phyloP scores from a whole-genome alignment of 1,140 invertebrate species.

The Ostrea edulis region DNA sequence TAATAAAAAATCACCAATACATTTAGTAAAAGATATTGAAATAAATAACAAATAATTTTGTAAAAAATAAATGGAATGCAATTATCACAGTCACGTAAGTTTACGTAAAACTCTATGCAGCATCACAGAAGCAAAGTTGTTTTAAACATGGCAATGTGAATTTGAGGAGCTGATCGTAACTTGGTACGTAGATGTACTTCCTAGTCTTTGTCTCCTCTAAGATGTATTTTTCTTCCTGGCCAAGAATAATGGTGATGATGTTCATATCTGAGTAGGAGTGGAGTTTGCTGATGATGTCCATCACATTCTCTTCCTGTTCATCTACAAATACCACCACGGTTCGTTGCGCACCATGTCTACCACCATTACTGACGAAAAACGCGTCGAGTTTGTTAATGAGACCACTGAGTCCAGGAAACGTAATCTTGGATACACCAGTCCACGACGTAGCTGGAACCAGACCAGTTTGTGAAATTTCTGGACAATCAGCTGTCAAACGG shows the following conservation, averaged over 20 bases:
- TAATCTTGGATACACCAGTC: not conserved
- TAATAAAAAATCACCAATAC: not conserved
- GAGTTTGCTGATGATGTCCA: conserved; percentile 30
- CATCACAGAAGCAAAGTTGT: conserved; percentile 33
- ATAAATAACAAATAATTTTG: not conserved
- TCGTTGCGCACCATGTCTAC: conserved; percentile 49
- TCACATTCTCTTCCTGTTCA: conserved; percentile 33
- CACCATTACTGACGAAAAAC: conserved; percentile 47
- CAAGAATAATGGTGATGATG: conserved; percentile 43
- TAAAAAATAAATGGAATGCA: conserved; percentile 9
- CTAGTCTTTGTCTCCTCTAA: not conserved
- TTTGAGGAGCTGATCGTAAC: conserved; percentile 14
- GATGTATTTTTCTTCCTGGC: conserved; percentile 43
- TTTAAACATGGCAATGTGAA: not conserved
- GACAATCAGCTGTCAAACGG: conserved; percentile 61
- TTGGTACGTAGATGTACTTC: conserved; percentile 10
- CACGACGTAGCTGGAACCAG: not conserved
- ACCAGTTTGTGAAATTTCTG: conserved; percentile 15
- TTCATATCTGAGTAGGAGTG: conserved; percentile 1
- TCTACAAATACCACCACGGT: conserved; percentile 59
- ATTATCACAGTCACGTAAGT: conserved; percentile 19
- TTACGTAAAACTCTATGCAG: not conserved
- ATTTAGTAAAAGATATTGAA: not conserved
- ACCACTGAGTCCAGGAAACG: conserved; percentile 46
- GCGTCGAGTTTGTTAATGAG: conserved; percentile 59